A percentile compares a stretch with the other conserved stretches of the same genome.
These are phyloP conservation scores for Virgularia gustaviana DNA, from an alignment of 92 coral and sea anemone species.

Conservation along the genomic window DNA sequence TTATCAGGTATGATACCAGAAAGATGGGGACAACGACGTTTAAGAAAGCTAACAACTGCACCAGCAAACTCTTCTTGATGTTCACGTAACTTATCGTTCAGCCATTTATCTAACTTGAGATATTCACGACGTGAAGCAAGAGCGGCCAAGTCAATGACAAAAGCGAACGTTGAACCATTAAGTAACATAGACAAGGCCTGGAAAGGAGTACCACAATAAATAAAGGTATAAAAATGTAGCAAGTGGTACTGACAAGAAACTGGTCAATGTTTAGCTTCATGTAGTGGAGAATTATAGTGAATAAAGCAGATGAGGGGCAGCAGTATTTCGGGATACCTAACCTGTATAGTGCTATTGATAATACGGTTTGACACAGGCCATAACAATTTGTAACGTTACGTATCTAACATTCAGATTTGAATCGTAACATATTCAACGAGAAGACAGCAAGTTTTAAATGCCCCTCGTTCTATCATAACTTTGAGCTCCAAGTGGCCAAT, in stretches of 20 bases:
- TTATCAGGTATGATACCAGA: slow-evolving; percentile 71
- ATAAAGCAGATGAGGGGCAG: too few relatives aligned
- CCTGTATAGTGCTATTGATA: too few relatives aligned
- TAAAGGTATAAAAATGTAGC: background rate
- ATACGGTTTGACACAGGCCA: too few relatives aligned
- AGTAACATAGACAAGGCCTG: slow-evolving; percentile 90
- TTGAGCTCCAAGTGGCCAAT: too few relatives aligned
- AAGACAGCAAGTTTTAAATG: too few relatives aligned
- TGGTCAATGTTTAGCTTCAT: background rate
- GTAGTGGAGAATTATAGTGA: background rate
- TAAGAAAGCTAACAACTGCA: slow-evolving; percentile 68
- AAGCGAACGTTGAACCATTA: slow-evolving; percentile 81
- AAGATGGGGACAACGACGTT: slow-evolving; percentile 87
- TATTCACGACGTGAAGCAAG: slow-evolving; percentile 96
- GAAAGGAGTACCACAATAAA: background rate
- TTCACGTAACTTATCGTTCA: slow-evolving; percentile 88
- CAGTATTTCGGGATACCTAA: too few relatives aligned
- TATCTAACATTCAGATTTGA: too few relatives aligned
- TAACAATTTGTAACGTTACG: too few relatives aligned
- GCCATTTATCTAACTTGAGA: slow-evolving; percentile 94
- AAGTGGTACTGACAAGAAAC: background rate
- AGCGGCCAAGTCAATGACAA: slow-evolving; percentile 98
- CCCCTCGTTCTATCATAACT: too few relatives aligned
- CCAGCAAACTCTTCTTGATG: slow-evolving; percentile 94
- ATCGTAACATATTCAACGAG: too few relatives aligned